Percentiles rank a stretch among this genome's conserved stretches.
Conservation (phyloP, 2,113 vertebrate species). For the Melanocharis versteri region DNA sequence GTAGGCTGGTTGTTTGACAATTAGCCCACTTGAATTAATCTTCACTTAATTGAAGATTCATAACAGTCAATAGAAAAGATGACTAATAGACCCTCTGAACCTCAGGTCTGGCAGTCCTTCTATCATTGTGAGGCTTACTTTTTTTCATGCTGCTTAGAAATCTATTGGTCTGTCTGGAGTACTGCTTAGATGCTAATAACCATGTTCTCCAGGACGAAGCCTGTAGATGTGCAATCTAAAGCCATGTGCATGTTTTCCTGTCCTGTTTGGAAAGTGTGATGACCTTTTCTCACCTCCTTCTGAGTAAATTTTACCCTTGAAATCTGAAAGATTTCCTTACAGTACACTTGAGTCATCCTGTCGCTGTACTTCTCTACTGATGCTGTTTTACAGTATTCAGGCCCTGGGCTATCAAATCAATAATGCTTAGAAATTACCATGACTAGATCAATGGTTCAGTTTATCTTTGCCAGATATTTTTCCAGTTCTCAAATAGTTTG, state of each 20-base stretch:
- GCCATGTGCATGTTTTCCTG: background rate
- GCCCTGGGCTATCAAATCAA: background rate
- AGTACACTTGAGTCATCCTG: background rate
- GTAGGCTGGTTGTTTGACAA: background rate
- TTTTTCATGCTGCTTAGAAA: background rate
- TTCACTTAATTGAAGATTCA: background rate
- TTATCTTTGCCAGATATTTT: background rate
- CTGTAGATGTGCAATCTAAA: background rate
- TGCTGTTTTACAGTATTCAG: background rate
- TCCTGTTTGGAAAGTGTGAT: background rate
- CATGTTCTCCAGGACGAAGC: background rate
- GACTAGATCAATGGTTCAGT: background rate
- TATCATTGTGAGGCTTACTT: background rate
- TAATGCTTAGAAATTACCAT: conserved; percentile 7
- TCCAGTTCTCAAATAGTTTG: background rate
- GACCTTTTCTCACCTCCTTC: background rate
- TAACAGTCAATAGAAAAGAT: background rate
- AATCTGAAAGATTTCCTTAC: background rate
- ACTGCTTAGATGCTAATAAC: background rate
- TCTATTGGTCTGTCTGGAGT: background rate
- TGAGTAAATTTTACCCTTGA: background rate
- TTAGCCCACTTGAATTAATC: background rate
- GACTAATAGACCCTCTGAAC: background rate
- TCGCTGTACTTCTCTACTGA: background rate
- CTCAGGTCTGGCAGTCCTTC: background rate